phyloP scores from a whole-genome alignment of 2,797 vertebrate genomes.

The Helicolenus hilgendorfi region DNA sequence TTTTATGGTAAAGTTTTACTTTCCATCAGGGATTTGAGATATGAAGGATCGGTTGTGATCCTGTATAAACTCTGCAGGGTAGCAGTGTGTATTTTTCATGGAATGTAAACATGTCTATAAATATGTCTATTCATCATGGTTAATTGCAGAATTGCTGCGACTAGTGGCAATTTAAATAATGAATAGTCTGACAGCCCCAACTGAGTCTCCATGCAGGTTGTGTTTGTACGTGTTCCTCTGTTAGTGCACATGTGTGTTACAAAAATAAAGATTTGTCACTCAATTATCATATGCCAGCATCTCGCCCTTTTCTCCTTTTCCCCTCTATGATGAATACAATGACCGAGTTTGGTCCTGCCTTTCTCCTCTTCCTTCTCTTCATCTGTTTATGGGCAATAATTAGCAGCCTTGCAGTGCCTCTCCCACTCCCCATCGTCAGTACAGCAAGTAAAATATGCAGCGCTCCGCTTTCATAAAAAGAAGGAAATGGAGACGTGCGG shows the following conservation, averaged over 20 bases:
- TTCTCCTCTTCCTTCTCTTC: slow-evolving; percentile 28
- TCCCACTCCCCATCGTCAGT: neutral
- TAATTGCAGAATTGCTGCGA: neutral
- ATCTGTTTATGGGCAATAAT: slow-evolving; percentile 64
- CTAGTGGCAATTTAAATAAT: neutral
- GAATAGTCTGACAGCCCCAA: neutral
- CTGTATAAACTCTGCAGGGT: neutral
- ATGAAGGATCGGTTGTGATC: neutral
- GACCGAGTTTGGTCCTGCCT: slow-evolving; percentile 48
- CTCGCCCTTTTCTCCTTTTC: neutral
- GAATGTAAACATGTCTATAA: neutral
- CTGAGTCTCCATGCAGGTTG: neutral
- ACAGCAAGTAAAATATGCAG: slow-evolving; percentile 30
- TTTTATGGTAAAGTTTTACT: neutral
- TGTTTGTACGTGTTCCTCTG: neutral
- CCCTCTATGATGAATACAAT: slow-evolving; percentile 46
- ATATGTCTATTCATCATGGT: neutral
- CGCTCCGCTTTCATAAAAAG: slow-evolving; percentile 19
- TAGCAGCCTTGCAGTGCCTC: slow-evolving; percentile 33
- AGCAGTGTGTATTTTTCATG: neutral
- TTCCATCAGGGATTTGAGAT: neutral
- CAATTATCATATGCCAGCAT: neutral
- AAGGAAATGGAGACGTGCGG: neutral
- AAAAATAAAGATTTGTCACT: neutral
- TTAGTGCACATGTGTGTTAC: neutral